Conservation (phyloP, 2,888 invertebrate species). For the Leistus spinibarbis region DNA sequence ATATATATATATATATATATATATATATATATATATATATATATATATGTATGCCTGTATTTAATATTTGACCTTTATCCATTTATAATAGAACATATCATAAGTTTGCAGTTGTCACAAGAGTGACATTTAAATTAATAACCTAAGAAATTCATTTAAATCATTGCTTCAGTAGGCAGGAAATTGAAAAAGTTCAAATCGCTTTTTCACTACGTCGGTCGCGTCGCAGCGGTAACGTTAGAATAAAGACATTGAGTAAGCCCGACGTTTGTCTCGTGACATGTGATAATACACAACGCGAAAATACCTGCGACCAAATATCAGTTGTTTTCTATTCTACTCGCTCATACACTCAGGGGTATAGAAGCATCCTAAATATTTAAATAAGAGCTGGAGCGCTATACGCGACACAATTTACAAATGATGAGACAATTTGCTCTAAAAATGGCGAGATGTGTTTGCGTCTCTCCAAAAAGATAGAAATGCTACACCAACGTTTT, state of each 20-base stretch:
- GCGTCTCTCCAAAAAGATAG: no score
- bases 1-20: no score
- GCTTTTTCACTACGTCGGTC: neutral
- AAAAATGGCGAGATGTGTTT: constrained; percentile 19
- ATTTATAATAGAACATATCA: neutral
- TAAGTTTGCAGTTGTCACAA: neutral
- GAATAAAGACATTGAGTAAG: neutral
- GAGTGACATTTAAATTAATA: neutral
- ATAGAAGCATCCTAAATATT: constrained; percentile 16
- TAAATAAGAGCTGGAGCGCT: constrained; percentile 23
- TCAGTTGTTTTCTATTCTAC: neutral
- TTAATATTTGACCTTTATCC: neutral
- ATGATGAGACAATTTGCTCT: constrained; percentile 30
- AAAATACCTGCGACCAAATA: neutral
- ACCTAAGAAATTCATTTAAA: neutral
- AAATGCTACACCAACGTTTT: no score
- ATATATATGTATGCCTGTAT: no score
- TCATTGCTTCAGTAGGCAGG: constrained; percentile 3
- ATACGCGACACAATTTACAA: constrained; percentile 30
- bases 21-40: no score
- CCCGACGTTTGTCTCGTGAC: constrained; percentile 3
- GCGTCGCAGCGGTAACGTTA: neutral
- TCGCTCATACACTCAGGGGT: neutral
- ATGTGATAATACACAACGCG: constrained; percentile 6
- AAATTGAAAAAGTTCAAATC: constrained; percentile 8